Percentiles rank a stretch among this genome's conserved stretches.
Conservation (phyloP, 2,113 vertebrate genomes). For the Amphiprion percula region DNA sequence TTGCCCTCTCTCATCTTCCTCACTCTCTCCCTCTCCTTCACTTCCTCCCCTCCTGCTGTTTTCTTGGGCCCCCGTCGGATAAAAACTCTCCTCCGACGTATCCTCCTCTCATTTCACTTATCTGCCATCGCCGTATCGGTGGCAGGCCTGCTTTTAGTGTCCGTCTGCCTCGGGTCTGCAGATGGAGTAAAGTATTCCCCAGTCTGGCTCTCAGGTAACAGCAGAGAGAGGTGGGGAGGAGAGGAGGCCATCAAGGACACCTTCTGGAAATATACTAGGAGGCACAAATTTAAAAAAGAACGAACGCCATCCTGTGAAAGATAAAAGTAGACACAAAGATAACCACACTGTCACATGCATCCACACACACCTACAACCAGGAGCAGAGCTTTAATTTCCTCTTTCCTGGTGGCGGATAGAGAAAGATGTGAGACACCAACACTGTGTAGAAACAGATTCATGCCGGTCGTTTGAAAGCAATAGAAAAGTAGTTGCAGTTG, state of each 20-base stretch:
- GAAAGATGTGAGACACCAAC: neutral
- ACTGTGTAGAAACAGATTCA: too few species aligned
- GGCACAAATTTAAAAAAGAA: constrained; percentile 11
- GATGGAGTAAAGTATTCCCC: constrained; percentile 66
- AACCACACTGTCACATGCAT: neutral
- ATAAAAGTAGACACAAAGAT: neutral
- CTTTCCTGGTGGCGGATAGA: too few species aligned
- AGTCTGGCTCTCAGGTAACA: constrained; percentile 64
- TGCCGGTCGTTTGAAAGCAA: too few species aligned
- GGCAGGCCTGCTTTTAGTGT: constrained; percentile 56
- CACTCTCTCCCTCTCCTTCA: too few species aligned
- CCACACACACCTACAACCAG: neutral
- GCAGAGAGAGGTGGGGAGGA: constrained; percentile 9
- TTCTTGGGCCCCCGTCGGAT: constrained; percentile 28
- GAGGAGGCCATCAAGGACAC: constrained; percentile 60
- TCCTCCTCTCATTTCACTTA: constrained; percentile 55
- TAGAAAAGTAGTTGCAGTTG: too few species aligned
- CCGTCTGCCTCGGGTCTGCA: constrained; percentile 54
- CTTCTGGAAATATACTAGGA: constrained; percentile 49
- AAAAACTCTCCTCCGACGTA: constrained; percentile 22
- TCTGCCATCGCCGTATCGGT: constrained; percentile 57
- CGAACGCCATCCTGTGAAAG: neutral
- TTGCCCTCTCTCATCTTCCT: constrained; percentile 37
- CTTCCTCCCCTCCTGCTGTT: neutral
- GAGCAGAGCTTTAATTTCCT: neutral